phyloP scores from a whole-genome alignment of 2,797 vertebrate genomes.

The Danio jaintianensis region DNA sequence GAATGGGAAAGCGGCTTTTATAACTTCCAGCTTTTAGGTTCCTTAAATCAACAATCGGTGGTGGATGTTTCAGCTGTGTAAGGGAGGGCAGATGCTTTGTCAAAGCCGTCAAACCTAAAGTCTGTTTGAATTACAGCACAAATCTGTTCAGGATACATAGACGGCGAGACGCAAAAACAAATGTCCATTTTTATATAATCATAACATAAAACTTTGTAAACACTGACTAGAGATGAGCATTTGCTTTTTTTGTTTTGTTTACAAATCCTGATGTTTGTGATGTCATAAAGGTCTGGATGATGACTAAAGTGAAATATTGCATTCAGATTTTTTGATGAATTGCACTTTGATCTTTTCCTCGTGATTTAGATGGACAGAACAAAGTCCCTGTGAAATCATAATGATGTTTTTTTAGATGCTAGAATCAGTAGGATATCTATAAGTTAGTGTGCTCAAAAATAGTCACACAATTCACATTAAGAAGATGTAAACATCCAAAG shows the following conservation, averaged over 20 bases:
- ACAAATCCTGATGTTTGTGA: constrained; percentile 34
- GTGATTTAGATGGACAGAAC: constrained; percentile 20
- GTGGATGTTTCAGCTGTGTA: constrained; percentile 29
- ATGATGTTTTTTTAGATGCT: too few species aligned
- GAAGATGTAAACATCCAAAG: too few species aligned
- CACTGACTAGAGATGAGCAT: constrained; percentile 44
- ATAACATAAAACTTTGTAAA: constrained; percentile 11
- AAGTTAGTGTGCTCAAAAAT: too few species aligned
- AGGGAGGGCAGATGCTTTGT: constrained; percentile 38
- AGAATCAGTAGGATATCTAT: too few species aligned
- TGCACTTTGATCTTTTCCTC: not conserved
- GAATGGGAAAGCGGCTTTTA: constrained; percentile 33
- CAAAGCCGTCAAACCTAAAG: constrained; percentile 31
- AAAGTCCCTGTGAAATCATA: not conserved
- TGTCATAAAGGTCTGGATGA: constrained; percentile 7
- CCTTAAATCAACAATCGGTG: constrained; percentile 35
- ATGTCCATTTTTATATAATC: constrained; percentile 40
- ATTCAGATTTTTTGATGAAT: constrained; percentile 3
- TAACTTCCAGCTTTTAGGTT: constrained; percentile 38
- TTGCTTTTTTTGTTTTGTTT: constrained; percentile 50
- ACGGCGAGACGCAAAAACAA: constrained; percentile 46
- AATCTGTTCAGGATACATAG: constrained; percentile 44
- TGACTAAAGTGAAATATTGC: constrained; percentile 13
- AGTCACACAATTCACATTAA: too few species aligned
- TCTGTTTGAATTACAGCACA: constrained; percentile 42